phyloP scores from a whole-genome alignment of 2,888 invertebrate genomes.

The Pachliopta kotzebuea region DNA sequence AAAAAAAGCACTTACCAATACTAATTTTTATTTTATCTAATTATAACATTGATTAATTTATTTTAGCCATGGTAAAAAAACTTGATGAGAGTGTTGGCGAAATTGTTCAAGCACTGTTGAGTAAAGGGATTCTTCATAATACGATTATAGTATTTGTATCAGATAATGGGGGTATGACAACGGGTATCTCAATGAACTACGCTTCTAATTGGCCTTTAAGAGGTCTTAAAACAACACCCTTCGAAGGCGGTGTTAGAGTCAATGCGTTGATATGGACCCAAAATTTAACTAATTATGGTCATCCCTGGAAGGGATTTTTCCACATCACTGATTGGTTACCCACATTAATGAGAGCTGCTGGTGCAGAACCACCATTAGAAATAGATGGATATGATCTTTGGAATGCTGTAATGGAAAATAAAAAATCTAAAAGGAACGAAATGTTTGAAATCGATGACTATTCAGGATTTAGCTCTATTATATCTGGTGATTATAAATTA shows the following conservation, averaged over 20 bases:
- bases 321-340: constrained; percentile 92
- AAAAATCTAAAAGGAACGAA: constrained; percentile 47
- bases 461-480: constrained; percentile 51
- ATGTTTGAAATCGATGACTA: constrained; percentile 64
- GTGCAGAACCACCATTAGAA: constrained; percentile 43
- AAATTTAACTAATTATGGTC: constrained; percentile 55
- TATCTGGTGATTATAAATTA: constrained; percentile 56
- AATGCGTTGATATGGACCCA: constrained; percentile 85
- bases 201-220: constrained; percentile 90
- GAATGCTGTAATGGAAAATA: constrained; percentile 53
- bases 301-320: constrained; percentile 78
- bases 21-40: background rate
- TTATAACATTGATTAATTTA: constrained; percentile 10
- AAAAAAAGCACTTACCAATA: background rate
- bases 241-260: constrained; percentile 91
- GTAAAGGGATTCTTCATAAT: constrained; percentile 86
- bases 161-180: constrained; percentile 93
- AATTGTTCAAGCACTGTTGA: constrained; percentile 84
- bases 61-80: constrained; percentile 90
- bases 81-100: constrained; percentile 92
- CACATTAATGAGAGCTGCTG: constrained; percentile 79
- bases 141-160: constrained; percentile 92
- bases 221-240: constrained; percentile 87
- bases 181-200: constrained; percentile 85
- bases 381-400: constrained; percentile 66